Conservation (phyloP, 2,888 invertebrate species). For the Hybos culiciformis region DNA sequence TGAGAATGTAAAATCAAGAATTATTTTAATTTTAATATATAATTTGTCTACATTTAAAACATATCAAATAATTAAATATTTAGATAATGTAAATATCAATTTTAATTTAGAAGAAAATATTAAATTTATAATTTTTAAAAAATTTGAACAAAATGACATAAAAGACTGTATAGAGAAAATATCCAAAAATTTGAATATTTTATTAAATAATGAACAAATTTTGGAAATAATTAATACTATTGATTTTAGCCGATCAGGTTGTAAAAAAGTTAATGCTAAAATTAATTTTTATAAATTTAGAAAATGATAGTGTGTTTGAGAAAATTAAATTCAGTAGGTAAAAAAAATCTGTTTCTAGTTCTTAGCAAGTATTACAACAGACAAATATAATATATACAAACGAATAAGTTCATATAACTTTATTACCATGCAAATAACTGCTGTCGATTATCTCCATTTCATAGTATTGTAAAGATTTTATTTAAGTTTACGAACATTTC, state of each 20-base stretch:
- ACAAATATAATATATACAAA: no score
- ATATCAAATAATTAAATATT: constrained; percentile 11
- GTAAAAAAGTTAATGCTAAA: constrained; percentile 28
- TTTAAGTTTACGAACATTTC: no score
- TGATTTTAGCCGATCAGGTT: constrained; percentile 23
- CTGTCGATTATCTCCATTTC: no score
- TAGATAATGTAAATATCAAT: constrained; percentile 9
- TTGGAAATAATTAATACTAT: constrained; percentile 21
- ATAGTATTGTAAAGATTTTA: no score
- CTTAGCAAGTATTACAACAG: no score
- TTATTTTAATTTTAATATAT: constrained; percentile 26
- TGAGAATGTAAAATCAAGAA: neutral
- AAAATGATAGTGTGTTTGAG: no score
- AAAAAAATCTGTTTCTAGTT: no score
- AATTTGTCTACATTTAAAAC: constrained; percentile 19
- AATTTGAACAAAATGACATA: constrained; percentile 20
- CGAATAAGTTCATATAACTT: no score
- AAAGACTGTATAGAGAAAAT: constrained; percentile 24
- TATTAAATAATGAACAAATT: constrained; percentile 16
- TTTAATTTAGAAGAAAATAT: constrained; percentile 9
- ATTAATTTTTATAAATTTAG: constrained; percentile 18
- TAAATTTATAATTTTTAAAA: constrained; percentile 20
- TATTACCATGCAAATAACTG: no score
- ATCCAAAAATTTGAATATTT: constrained; percentile 15
- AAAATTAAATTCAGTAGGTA: no score